Percentiles rank a stretch among this genome's conserved stretches.
phyloP scores from a whole-genome alignment of 2,888 invertebrate genomes.

The Lasioglossum leucozonium region DNA sequence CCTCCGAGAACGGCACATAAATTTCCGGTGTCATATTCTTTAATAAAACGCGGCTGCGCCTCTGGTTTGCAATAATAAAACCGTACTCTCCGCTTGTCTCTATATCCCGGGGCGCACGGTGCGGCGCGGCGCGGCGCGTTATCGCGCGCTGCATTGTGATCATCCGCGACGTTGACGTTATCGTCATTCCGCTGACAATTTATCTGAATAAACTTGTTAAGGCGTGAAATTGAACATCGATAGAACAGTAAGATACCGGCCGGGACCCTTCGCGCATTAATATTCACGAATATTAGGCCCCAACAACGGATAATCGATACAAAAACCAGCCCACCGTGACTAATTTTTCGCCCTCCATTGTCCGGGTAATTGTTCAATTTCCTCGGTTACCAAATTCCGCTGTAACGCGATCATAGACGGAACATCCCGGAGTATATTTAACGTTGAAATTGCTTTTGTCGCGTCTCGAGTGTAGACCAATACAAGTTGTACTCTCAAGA shows the following conservation, averaged over 20 bases:
- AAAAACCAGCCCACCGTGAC: not conserved
- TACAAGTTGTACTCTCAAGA: not conserved
- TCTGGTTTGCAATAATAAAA: constrained; percentile 54
- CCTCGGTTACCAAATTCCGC: not conserved
- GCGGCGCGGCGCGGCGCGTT: constrained; percentile 22
- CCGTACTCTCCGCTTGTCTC: constrained; percentile 18
- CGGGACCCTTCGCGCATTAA: not conserved
- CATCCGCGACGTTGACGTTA: constrained; percentile 8
- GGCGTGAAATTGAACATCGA: constrained; percentile 3
- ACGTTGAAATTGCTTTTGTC: not conserved
- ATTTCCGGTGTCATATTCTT: constrained; percentile 52
- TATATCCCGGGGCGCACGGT: not conserved
- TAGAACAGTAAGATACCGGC: not conserved
- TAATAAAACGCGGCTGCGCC: constrained; percentile 56
- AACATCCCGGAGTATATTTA: not conserved
- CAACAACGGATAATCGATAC: not conserved
- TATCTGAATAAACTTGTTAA: constrained; percentile 18
- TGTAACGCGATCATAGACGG: not conserved
- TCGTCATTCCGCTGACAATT: constrained; percentile 6
- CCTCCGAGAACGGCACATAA: constrained; percentile 52
- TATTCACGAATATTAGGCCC: not conserved
- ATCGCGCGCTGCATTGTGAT: constrained; percentile 16
- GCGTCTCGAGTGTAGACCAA: not conserved
- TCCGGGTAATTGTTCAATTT: not conserved
- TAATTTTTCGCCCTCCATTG: not conserved